Percentiles rank a stretch among this genome's conserved stretches.
Evolutionary conservation across 1,140 invertebrate genomes (phyloP).

Genomic region (Diuraphis noxia): DNA sequence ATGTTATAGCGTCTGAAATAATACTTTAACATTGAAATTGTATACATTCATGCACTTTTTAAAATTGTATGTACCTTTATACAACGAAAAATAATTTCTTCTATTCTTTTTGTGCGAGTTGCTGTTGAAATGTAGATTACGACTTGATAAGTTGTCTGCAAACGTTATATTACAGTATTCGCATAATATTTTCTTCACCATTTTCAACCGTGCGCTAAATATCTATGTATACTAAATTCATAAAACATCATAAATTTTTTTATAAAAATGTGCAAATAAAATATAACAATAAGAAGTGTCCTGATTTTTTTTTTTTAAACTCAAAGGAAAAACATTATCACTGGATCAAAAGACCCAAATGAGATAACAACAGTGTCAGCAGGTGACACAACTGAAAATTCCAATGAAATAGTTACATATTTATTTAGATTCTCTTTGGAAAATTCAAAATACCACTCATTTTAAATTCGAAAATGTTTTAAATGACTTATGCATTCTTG

Average conservation of each 20-base stretch:
- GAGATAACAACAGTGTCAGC: slow-evolving; percentile 38
- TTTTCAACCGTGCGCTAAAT: slow-evolving; percentile 41
- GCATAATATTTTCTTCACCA: slow-evolving; percentile 53
- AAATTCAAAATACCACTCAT: background rate
- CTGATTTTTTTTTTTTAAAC: slow-evolving; percentile 44
- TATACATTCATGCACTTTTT: background rate
- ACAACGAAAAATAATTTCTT: slow-evolving; percentile 26
- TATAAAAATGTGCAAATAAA: slow-evolving; percentile 29
- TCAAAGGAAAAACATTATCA: slow-evolving; percentile 41
- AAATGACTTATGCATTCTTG: background rate
- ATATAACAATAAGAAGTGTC: slow-evolving; percentile 34
- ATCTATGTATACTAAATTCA: slow-evolving; percentile 8
- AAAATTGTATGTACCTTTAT: slow-evolving; percentile 29
- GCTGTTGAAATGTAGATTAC: slow-evolving; percentile 50
- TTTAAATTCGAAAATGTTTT: background rate
- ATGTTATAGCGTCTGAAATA: slow-evolving; percentile 46
- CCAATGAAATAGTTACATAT: background rate
- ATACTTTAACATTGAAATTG: slow-evolving; percentile 21
- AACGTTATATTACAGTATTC: slow-evolving; percentile 51
- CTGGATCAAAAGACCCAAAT: slow-evolving; percentile 33
- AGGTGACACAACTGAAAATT: slow-evolving; percentile 25
- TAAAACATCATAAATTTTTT: slow-evolving; percentile 44
- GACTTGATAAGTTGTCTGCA: slow-evolving; percentile 50
- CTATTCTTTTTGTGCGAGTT: slow-evolving; percentile 46
- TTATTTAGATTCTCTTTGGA: slow-evolving; percentile 28